Evolutionary conservation across 2,888 invertebrate genomes (phyloP).

Genomic region (Epinotia nisella): DNA sequence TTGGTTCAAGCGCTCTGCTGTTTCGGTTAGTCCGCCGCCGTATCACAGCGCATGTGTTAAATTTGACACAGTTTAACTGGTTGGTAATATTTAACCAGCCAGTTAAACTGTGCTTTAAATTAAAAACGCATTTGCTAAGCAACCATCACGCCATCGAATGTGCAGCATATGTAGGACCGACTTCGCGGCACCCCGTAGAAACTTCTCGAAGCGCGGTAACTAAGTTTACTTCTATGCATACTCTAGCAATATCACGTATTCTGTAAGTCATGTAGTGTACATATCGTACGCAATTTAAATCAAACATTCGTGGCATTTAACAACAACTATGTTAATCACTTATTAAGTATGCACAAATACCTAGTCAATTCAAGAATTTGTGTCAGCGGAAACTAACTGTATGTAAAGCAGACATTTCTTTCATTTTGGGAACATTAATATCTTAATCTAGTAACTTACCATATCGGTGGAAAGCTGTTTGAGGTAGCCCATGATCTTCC

Average conservation of each 20-base stretch:
- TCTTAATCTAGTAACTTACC: conserved; percentile 63
- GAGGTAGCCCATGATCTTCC: conserved; percentile 81
- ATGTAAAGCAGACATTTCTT: conserved; percentile 29
- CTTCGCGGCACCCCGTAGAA: conserved; percentile 54
- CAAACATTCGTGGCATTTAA: conserved; percentile 22
- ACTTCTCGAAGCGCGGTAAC: conserved; percentile 53
- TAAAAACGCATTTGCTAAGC: conserved; percentile 55
- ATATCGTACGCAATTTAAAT: conserved; percentile 8
- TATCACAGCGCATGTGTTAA: conserved; percentile 36
- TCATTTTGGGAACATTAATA: not conserved
- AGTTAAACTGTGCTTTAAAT: not conserved
- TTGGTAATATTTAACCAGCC: not conserved
- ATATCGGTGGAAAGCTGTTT: conserved; percentile 82
- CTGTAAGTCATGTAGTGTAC: conserved; percentile 10
- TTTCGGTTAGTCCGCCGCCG: conserved; percentile 43
- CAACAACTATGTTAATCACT: conserved; percentile 41
- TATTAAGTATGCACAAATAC: conserved; percentile 36
- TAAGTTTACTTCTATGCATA: not conserved
- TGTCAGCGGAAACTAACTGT: conserved; percentile 47
- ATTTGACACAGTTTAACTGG: conserved; percentile 25
- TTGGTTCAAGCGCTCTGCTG: conserved; percentile 23
- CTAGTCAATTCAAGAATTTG: conserved; percentile 48
- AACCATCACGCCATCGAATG: conserved; percentile 60
- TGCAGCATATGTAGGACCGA: conserved; percentile 52
- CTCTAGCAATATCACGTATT: conserved; percentile 7